A percentile compares a stretch with the other conserved stretches of the same genome.
Evolutionary conservation across 37 sponge, comb jelly and placozoan species (phyloP).

Genomic region (Axinella damicornis): DNA sequence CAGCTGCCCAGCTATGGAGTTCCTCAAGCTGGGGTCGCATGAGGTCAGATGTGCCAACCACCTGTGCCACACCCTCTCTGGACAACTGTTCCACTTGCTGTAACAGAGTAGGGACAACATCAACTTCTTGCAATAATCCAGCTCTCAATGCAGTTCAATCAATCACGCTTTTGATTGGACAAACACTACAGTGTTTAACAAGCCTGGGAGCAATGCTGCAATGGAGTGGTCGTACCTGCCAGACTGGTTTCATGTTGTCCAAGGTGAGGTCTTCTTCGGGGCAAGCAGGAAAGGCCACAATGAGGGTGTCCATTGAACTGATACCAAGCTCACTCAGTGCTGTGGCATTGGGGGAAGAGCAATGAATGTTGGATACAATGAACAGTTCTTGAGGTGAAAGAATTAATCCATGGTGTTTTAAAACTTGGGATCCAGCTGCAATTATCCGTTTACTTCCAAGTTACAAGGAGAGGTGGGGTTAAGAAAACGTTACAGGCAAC

Average conservation of each 20-base stretch:
- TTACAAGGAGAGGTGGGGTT: no score
- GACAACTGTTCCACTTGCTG: constrained; percentile 43
- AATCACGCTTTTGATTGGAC: no score
- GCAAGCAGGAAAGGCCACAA: constrained; percentile 55
- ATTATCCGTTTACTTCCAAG: no score
- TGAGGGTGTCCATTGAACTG: constrained; percentile 33
- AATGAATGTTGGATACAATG: no score
- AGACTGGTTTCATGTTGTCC: constrained; percentile 40
- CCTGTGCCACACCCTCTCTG: constrained; percentile 13
- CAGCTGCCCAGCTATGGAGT: constrained; percentile 49
- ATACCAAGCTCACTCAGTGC: constrained; percentile 61
- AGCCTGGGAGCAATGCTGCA: no score
- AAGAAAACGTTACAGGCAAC: no score
- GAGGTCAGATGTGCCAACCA: constrained; percentile 66
- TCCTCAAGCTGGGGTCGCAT: constrained; percentile 40
- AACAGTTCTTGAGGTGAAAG: no score
- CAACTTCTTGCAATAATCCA: no score
- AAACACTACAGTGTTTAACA: no score
- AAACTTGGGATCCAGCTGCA: no score
- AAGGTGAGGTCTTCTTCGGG: constrained; percentile 10
- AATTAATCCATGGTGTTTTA: no score
- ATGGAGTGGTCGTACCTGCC: constrained; percentile 44
- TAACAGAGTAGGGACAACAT: no score
- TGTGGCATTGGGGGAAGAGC: neutral
- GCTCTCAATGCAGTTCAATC: neutral